phyloP scores from a whole-genome alignment of 2,113 vertebrate genomes.

The Conger conger region DNA sequence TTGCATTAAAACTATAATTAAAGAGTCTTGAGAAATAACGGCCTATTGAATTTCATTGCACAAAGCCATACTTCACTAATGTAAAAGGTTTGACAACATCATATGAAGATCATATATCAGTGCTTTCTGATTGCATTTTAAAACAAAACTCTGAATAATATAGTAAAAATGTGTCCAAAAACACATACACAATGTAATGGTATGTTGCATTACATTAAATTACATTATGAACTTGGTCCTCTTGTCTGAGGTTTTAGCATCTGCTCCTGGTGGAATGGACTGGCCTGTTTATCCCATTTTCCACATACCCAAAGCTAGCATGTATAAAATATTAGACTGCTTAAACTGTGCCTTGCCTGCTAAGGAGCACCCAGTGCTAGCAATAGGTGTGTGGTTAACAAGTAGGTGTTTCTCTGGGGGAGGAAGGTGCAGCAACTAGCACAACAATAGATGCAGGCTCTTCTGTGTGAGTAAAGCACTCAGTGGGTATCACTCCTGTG shows the following conservation, averaged over 20 bases:
- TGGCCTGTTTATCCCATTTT: not conserved
- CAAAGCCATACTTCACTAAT: too few species aligned
- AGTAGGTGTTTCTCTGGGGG: not conserved
- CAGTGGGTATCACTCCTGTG: conserved; percentile 20
- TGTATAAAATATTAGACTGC: not conserved
- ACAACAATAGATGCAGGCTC: not conserved
- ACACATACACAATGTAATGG: too few species aligned
- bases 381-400: not conserved
- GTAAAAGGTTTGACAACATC: too few species aligned
- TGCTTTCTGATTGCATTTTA: too few species aligned
- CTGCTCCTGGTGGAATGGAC: not conserved
- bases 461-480: conserved; percentile 14
- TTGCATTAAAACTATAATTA: too few species aligned
- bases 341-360: not conserved
- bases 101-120: too few species aligned
- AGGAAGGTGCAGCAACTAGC: not conserved
- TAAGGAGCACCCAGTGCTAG: not conserved
- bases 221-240: too few species aligned
- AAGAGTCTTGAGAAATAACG: too few species aligned
- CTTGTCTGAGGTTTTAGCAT: conserved; percentile 33
- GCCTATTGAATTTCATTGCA: too few species aligned
- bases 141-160: too few species aligned
- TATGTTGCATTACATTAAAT: too few species aligned
- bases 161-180: too few species aligned
- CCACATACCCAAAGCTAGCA: not conserved